Evolutionary conservation across 2,888 invertebrate species (phyloP).

Genomic region (Netelia fuscicornis): DNA sequence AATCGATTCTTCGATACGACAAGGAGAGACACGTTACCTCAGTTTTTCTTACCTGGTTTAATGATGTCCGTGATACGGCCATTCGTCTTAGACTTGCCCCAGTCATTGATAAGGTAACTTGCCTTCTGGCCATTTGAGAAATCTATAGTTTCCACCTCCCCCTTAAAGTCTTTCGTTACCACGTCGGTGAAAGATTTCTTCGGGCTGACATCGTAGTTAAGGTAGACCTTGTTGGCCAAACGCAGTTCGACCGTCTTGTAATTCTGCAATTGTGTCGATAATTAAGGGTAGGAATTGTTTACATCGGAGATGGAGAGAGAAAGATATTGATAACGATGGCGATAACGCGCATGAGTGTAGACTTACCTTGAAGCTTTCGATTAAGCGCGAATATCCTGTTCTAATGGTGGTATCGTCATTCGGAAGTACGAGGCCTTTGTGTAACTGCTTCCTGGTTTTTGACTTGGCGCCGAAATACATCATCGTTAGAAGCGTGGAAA

Average conservation of each 20-base stretch:
- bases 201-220: conserved; percentile 85
- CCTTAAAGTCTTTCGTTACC: conserved; percentile 88
- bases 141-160: conserved; percentile 88
- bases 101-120: conserved; percentile 89
- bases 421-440: conserved; percentile 74
- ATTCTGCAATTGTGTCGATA: conserved; percentile 69
- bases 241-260: conserved; percentile 87
- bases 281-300: no score
- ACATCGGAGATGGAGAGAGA: no score
- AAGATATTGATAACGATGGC: no score
- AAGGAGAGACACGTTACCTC: conserved; percentile 11
- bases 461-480: conserved; percentile 77
- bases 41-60: conserved; percentile 82
- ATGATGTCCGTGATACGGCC: conserved; percentile 93
- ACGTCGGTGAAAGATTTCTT: conserved; percentile 86
- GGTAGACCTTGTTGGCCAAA: conserved; percentile 91
- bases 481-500: conserved; percentile 80
- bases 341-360: no score
- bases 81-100: conserved; percentile 93
- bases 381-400: conserved; percentile 73
- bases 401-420: conserved; percentile 64
- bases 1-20: neutral
- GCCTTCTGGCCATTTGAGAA: conserved; percentile 86
- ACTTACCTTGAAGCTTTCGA: conserved; percentile 74
- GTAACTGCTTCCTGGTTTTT: conserved; percentile 76